Evolutionary conservation across 2,797 vertebrate species (phyloP).

Genomic region (Rhabdophis nuchalis): DNA sequence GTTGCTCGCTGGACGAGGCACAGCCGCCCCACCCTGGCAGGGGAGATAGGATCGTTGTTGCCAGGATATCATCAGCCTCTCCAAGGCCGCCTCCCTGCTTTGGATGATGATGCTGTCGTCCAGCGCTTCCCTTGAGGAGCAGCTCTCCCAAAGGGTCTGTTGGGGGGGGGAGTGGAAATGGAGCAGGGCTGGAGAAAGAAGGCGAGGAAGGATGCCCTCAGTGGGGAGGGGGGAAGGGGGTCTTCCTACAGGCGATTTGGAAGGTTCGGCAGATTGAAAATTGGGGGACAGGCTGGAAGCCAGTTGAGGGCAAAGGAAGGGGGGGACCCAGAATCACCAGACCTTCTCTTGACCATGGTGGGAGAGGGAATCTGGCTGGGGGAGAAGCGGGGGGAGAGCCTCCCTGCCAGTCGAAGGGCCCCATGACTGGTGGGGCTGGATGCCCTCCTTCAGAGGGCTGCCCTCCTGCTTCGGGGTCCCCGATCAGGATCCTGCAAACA

Average conservation of each 20-base stretch:
- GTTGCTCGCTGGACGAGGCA: not conserved
- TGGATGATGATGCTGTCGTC: slow-evolving; percentile 3
- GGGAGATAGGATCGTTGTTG: slow-evolving; percentile 18
- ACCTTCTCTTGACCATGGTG: not conserved
- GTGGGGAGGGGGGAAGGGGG: rapidly evolving
- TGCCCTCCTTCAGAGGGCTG: not conserved
- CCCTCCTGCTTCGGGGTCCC: not conserved
- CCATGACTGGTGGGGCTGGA: not conserved
- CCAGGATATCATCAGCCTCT: slow-evolving; percentile 29
- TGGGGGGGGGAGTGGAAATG: not conserved
- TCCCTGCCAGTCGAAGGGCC: not conserved
- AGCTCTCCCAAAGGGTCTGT: not conserved
- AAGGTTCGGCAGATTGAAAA: not conserved
- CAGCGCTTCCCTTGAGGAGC: not conserved
- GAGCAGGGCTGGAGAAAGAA: not conserved
- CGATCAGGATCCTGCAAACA: not conserved
- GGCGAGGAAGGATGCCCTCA: rapidly evolving
- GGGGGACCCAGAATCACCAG: not conserved
- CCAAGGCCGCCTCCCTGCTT: slow-evolving; percentile 10
- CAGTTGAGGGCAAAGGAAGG: not conserved
- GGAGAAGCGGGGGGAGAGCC: not conserved
- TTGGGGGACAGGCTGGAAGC: not conserved
- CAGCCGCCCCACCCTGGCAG: slow-evolving; percentile 6
- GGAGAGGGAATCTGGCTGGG: not conserved
- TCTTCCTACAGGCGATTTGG: not conserved